A percentile compares a stretch with the other conserved stretches of the same genome.
These are phyloP conservation scores for Acleris holmiana DNA, from an alignment of 2,888 invertebrate genomes.

Conservation along the genomic window DNA sequence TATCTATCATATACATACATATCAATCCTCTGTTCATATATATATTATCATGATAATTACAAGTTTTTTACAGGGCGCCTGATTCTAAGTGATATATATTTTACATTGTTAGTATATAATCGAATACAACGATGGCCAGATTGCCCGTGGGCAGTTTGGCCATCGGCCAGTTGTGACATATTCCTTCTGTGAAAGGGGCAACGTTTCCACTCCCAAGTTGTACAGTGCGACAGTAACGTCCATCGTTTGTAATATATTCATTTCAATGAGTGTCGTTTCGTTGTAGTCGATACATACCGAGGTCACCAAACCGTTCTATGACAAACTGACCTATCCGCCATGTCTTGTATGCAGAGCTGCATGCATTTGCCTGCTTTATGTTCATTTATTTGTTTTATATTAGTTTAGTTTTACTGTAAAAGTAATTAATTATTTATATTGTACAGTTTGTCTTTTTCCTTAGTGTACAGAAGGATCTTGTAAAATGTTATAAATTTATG, in stretches of 20 bases:
- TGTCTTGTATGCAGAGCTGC: constrained; percentile 86
- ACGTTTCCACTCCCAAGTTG: constrained; percentile 87
- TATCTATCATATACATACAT: constrained; percentile 52
- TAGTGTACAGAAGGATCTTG: constrained; percentile 81
- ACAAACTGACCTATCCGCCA: constrained; percentile 88
- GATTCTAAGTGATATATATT: constrained; percentile 63
- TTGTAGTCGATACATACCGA: constrained; percentile 77
- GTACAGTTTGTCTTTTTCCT: constrained; percentile 81
- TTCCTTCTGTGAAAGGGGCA: constrained; percentile 94
- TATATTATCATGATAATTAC: constrained; percentile 77
- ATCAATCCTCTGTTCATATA: constrained; percentile 18
- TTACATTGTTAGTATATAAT: constrained; percentile 71
- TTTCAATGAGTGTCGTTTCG: constrained; percentile 89
- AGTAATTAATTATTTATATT: constrained; percentile 70
- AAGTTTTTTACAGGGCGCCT: constrained; percentile 83
- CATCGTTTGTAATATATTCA: constrained; percentile 84
- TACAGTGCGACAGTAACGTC: constrained; percentile 82
- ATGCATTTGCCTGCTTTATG: constrained; percentile 89
- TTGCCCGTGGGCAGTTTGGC: constrained; percentile 79
- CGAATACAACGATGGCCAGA: constrained; percentile 69
- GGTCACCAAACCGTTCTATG: constrained; percentile 85
- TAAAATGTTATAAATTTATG: constrained; percentile 84
- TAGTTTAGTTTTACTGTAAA: constrained; percentile 84
- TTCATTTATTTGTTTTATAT: constrained; percentile 83
- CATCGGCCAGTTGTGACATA: constrained; percentile 91